Conservation (phyloP, 2,113 vertebrate genomes). For the Puffinus mauretanicus region DNA sequence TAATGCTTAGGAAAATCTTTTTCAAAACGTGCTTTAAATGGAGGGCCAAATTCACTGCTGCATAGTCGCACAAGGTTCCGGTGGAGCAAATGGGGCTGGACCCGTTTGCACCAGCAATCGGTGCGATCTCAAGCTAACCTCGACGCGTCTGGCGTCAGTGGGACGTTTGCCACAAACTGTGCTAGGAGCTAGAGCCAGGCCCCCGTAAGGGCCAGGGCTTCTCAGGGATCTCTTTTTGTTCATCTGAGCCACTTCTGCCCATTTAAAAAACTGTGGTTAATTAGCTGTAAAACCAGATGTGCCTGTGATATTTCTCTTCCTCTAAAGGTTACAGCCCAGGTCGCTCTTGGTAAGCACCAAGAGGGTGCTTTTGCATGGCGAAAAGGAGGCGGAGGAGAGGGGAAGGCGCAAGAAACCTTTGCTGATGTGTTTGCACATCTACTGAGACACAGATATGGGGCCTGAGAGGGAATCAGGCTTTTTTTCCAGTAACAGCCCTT, state of each 20-base stretch:
- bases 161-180: background rate
- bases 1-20: constrained; percentile 6
- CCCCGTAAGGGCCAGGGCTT: background rate
- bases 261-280: constrained; percentile 19
- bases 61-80: background rate
- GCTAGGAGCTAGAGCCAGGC: background rate
- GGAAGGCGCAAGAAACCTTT: background rate
- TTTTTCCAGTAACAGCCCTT: background rate
- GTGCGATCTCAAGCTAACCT: background rate
- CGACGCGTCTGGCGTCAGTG: accelerated
- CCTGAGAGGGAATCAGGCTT: background rate
- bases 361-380: background rate
- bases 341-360: background rate
- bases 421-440: background rate
- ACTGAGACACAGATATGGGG: background rate
- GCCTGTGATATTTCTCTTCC: constrained; percentile 47
- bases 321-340: constrained; percentile 27
- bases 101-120: background rate
- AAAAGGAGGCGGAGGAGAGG: background rate
- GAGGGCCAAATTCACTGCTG: background rate
- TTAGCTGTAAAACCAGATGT: constrained; percentile 44
- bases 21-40: background rate
- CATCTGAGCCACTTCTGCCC: constrained; percentile 7
- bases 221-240: constrained; percentile 7
- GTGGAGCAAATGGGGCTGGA: background rate